phyloP scores from a whole-genome alignment of 1,140 invertebrate species.

The Monochamus saltuarius region DNA sequence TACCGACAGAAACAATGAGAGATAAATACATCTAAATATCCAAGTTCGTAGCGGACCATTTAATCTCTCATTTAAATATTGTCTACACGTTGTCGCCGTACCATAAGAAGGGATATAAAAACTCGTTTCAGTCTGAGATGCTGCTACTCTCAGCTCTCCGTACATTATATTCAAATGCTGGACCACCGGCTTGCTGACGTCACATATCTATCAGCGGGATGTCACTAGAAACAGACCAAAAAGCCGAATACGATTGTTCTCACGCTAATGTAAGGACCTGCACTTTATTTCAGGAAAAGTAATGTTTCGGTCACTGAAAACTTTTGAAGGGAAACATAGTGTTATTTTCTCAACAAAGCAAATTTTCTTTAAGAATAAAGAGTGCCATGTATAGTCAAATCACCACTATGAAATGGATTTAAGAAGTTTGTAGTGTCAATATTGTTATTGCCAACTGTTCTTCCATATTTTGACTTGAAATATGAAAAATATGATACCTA shows the following conservation, averaged over 20 bases:
- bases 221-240: slow-evolving; percentile 26
- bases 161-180: slow-evolving; percentile 48
- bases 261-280: slow-evolving; percentile 20
- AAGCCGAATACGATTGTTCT: slow-evolving; percentile 26
- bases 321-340: too few species aligned
- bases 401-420: too few species aligned
- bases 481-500: too few species aligned
- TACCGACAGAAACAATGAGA: slow-evolving; percentile 38
- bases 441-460: too few species aligned
- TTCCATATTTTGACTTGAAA: too few species aligned
- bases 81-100: slow-evolving; percentile 17
- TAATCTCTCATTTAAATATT: slow-evolving; percentile 38
- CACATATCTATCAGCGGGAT: slow-evolving; percentile 42
- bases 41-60: slow-evolving; percentile 16
- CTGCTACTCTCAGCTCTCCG: slow-evolving; percentile 6
- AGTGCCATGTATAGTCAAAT: too few species aligned
- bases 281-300: slow-evolving; percentile 16
- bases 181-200: slow-evolving; percentile 43
- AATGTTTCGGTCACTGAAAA: slow-evolving; percentile 7
- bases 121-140: slow-evolving; percentile 25
- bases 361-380: too few species aligned
- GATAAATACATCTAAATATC: slow-evolving; percentile 39
- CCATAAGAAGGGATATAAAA: slow-evolving; percentile 28
- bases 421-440: too few species aligned
- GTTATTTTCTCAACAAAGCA: too few species aligned